phyloP scores from a whole-genome alignment of 2,113 vertebrate genomes.

The Larimichthys polyactis region DNA sequence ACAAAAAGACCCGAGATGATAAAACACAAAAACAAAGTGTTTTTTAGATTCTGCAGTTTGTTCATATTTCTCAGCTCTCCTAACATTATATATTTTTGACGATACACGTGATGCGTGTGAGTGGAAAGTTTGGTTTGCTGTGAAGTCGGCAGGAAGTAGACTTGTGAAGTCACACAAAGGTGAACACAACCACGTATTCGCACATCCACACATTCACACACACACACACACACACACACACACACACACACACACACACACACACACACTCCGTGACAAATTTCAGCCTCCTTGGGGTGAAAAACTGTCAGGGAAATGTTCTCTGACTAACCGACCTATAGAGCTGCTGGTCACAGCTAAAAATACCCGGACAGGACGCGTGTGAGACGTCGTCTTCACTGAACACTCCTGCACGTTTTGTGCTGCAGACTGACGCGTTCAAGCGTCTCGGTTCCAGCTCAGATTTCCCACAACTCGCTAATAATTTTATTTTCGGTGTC shows the following conservation, averaged over 20 bases:
- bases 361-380: neutral
- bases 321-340: no score
- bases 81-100: neutral
- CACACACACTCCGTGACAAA: no score
- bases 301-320: no score
- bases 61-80: neutral
- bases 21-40: neutral
- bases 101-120: neutral
- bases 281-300: no score
- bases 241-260: no score
- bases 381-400: neutral
- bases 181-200: no score
- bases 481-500: neutral
- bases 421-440: neutral
- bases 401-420: neutral
- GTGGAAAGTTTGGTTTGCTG: neutral
- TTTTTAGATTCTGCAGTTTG: neutral
- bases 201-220: no score
- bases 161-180: neutral
- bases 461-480: neutral
- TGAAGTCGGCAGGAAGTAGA: conserved; percentile 9
- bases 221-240: no score
- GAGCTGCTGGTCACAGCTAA: no score
- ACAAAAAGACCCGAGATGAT: neutral
- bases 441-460: neutral